Percentiles rank a stretch among this genome's conserved stretches.
Conservation (phyloP, 2,113 vertebrate species). For the Dolichallabes microphthalmus region DNA sequence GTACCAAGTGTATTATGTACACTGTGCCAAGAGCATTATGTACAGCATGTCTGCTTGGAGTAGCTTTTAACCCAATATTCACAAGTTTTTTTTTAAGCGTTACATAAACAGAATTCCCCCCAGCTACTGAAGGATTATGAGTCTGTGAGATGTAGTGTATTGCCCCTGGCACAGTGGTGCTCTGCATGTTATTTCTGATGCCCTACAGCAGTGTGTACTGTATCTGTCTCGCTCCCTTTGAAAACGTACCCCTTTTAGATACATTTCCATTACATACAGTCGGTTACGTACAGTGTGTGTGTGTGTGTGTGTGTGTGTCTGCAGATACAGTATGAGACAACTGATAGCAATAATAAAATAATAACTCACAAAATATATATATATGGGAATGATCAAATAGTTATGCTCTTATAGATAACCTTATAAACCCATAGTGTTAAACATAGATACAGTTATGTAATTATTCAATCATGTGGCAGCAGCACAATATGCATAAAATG, state of each 20-base stretch:
- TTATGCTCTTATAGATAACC: background rate
- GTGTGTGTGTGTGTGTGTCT: background rate
- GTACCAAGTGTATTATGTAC: background rate
- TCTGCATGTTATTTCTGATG: conserved; percentile 15
- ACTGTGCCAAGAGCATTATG: background rate
- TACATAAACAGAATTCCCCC: conserved; percentile 32
- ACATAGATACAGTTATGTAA: background rate
- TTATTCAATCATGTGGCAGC: background rate
- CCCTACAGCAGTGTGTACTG: conserved; percentile 39
- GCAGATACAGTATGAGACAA: background rate
- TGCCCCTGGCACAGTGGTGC: conserved; percentile 40
- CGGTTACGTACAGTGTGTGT: background rate
- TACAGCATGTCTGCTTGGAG: background rate
- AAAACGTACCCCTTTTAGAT: conserved; percentile 59
- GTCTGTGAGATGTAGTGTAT: conserved; percentile 12
- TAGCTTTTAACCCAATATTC: conserved; percentile 33
- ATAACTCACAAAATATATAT: background rate
- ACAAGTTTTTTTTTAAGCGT: conserved; percentile 25
- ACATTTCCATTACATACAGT: conserved; percentile 58
- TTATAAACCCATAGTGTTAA: background rate
- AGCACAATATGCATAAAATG: background rate
- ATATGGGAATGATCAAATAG: too few relatives aligned
- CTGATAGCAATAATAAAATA: background rate
- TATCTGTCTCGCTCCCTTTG: conserved; percentile 46
- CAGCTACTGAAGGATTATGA: conserved; percentile 23